These are phyloP conservation scores for Novumbra hubbsi DNA, from an alignment of 2,797 vertebrate species.

Conservation along the genomic window DNA sequence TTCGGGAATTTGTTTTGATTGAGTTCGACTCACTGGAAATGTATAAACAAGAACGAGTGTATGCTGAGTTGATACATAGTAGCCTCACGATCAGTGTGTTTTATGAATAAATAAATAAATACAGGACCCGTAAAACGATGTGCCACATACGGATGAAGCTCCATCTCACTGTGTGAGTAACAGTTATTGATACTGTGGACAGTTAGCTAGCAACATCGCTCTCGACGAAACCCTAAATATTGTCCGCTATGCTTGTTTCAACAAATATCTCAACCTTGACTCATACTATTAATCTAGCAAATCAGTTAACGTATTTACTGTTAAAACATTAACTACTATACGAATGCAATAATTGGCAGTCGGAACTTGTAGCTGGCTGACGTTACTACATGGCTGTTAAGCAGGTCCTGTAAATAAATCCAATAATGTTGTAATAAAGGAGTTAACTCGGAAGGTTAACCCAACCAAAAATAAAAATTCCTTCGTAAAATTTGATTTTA, in stretches of 20 bases:
- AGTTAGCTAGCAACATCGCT: background rate
- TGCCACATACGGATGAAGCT: background rate
- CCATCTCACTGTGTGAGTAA: background rate
- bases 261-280: too few species aligned
- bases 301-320: background rate
- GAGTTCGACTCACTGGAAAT: constrained; percentile 26
- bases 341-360: background rate
- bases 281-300: too few species aligned
- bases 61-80: constrained; percentile 9
- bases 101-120: background rate
- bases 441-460: background rate
- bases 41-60: constrained; percentile 40
- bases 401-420: too few species aligned
- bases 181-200: background rate
- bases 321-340: background rate
- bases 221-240: too few species aligned
- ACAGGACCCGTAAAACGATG: background rate
- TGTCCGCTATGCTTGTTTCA: too few species aligned
- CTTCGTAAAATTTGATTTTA: too few species aligned
- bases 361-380: background rate
- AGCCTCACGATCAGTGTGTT: background rate
- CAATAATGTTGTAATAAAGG: background rate
- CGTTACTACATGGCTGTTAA: too few species aligned
- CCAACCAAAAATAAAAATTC: too few species aligned
- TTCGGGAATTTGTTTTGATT: constrained; percentile 28